Evolutionary conservation across 1,140 invertebrate species (phyloP), one percentile per base, ranked within the genome.

Genomic region (Drosophila insularis): DNA sequence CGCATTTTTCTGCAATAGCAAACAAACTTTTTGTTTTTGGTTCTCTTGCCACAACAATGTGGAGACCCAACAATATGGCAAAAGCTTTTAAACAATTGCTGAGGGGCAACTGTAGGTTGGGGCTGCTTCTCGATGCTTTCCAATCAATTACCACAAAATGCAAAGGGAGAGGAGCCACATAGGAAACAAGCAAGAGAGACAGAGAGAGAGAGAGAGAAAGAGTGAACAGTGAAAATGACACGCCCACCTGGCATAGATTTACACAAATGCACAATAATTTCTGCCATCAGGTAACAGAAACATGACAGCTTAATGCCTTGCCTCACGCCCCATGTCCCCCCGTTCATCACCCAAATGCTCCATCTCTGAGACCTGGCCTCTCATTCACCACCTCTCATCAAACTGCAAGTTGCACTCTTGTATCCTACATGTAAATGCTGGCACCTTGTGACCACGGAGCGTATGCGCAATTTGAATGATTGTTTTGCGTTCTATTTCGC

Each of bases 201-300:
- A 50, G 8, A 19, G 17, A 17, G 4, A 11, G 7, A 50, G 8
- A 19, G 75, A 67, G 69, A 64, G 56, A 13, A 10, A 11, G 35
- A 37, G 35, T 13, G 11, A 37, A 3, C 76, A 59, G 73, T 56
- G 72, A 59, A 61, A 76, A 59, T 59, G 68, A 77, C 74, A 86
- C 71, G 74, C 81, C 71, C 71, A 68, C 68, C 54, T 87, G 75
- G 71, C 79, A 76, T 78, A 71, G 81, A 86, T 87, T 87, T 86
- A 65, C 82, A 87, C 81, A 86, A 87, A 86, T 81, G 81, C 82
- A 87, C 82, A 87, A 86, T 86, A 87, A 86, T 86, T 86, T 86
- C 79, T 78, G 80, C 62, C 58, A 69, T 75, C 73, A 68, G 59
- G 53, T 71, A 70, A 65, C 64, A 61, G 64, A 67, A 75, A 87